A percentile compares a stretch with the other conserved stretches of the same genome.
Conservation (phyloP, 2,113 vertebrate species). For the Oreocharis arfaki region DNA sequence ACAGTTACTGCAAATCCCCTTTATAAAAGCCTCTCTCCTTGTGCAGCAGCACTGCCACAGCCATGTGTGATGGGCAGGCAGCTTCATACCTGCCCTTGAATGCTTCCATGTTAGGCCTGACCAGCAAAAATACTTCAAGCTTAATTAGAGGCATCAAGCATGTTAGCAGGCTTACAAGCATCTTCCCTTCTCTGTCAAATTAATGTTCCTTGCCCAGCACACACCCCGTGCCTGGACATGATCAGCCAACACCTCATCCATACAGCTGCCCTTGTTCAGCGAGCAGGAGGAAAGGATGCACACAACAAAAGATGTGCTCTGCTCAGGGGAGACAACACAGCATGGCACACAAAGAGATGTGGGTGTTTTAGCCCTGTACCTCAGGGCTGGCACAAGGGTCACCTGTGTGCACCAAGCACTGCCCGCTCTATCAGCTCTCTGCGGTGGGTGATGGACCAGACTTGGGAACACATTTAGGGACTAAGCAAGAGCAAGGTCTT, state of each 20-base stretch:
- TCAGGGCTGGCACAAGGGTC: rapidly evolving
- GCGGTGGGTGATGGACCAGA: rapidly evolving
- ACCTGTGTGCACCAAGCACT: background rate
- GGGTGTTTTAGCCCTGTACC: background rate
- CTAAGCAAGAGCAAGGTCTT: background rate
- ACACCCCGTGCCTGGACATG: background rate
- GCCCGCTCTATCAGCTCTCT: background rate
- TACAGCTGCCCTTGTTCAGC: background rate
- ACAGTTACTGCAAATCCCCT: background rate
- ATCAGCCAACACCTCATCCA: background rate
- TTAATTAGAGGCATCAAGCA: background rate
- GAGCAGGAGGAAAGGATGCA: background rate
- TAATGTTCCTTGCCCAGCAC: background rate
- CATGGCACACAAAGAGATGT: rapidly evolving
- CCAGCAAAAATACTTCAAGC: background rate
- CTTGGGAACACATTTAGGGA: background rate
- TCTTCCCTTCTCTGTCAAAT: background rate
- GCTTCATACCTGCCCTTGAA: constrained; percentile 10
- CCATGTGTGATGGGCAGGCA: rapidly evolving
- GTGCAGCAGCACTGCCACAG: background rate
- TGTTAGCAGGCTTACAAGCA: background rate
- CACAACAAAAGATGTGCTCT: background rate
- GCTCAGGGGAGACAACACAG: background rate
- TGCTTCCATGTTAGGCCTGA: background rate
- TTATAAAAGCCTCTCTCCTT: background rate